A percentile compares a stretch with the other conserved stretches of the same genome.
phyloP scores from a whole-genome alignment of 2,888 invertebrate genomes.

The Prostheceraeus crozeri region DNA sequence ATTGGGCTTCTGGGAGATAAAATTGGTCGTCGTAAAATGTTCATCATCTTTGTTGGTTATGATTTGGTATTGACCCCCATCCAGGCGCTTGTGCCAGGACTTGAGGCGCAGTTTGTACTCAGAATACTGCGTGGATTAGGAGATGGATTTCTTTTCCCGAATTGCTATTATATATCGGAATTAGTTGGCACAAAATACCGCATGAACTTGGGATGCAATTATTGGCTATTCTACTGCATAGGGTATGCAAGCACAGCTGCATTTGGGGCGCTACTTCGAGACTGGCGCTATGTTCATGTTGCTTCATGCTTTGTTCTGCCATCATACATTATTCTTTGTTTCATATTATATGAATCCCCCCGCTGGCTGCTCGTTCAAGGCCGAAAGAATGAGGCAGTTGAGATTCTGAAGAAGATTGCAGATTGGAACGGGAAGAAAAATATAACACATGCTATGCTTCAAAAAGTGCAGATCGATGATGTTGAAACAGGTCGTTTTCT shows the following conservation, averaged over 20 bases:
- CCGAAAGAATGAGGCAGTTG: constrained; percentile 7
- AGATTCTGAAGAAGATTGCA: not conserved
- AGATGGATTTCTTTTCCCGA: not conserved
- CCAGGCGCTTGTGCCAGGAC: constrained; percentile 15
- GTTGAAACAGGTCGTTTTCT: constrained; percentile 22
- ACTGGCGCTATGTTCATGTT: constrained; percentile 28
- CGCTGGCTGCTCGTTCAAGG: constrained; percentile 32
- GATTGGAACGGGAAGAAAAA: not conserved
- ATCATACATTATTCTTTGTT: constrained; percentile 24
- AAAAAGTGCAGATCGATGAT: too few species aligned
- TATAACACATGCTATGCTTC: too few species aligned
- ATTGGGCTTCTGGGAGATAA: constrained; percentile 23
- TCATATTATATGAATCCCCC: constrained; percentile 33
- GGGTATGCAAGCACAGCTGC: constrained; percentile 32
- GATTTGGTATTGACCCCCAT: not conserved
- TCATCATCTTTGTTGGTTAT: constrained; percentile 7
- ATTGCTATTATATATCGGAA: constrained; percentile 17
- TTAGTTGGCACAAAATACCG: constrained; percentile 17
- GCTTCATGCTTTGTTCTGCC: constrained; percentile 17
- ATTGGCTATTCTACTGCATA: constrained; percentile 29
- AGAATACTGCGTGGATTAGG: constrained; percentile 22
- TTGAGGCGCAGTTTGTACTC: constrained; percentile 17
- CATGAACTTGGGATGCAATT: constrained; percentile 19
- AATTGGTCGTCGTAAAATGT: constrained; percentile 32
- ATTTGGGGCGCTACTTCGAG: not conserved